Evolutionary conservation across 2,888 invertebrate species (phyloP).

Genomic region (Arge pagana): DNA sequence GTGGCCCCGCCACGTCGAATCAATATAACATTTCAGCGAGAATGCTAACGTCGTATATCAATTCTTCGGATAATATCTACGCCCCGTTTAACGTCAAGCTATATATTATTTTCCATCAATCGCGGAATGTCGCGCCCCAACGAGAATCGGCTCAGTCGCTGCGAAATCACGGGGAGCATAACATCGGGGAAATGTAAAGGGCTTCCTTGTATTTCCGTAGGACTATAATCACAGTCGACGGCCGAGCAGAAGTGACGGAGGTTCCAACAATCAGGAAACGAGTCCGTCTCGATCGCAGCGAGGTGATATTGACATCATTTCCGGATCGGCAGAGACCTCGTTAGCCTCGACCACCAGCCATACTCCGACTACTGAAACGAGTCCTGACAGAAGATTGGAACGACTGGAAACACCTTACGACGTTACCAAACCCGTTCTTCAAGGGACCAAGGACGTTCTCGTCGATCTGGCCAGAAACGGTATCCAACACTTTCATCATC

Average conservation of each 20-base stretch:
- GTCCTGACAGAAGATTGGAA: not conserved
- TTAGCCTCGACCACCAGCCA: slow-evolving; percentile 32
- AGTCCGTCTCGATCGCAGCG: slow-evolving; percentile 40
- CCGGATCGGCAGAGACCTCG: slow-evolving; percentile 37
- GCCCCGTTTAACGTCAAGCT: too few species aligned
- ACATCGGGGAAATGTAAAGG: too few species aligned
- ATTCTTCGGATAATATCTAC: too few species aligned
- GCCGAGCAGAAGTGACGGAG: slow-evolving; percentile 33
- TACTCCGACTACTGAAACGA: slow-evolving; percentile 29
- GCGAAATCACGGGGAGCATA: too few species aligned
- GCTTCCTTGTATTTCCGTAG: too few species aligned
- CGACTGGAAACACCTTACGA: slow-evolving; percentile 2
- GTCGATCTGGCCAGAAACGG: slow-evolving; percentile 43
- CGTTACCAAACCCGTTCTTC: slow-evolving; percentile 18
- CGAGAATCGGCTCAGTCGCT: too few species aligned
- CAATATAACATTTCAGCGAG: too few species aligned
- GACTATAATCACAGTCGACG: slow-evolving; percentile 34
- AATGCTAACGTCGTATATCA: too few species aligned
- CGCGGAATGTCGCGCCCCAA: too few species aligned
- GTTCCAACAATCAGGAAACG: slow-evolving; percentile 28
- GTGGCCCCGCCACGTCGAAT: too few species aligned
- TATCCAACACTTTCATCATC: slow-evolving; percentile 18
- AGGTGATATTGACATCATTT: slow-evolving; percentile 39
- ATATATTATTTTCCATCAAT: too few species aligned
- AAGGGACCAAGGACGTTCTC: slow-evolving; percentile 32